Evolutionary conservation across 2,888 invertebrate genomes (phyloP), one percentile per base, ranked within the genome.

Genomic region (Dryobotodes eremita): DNA sequence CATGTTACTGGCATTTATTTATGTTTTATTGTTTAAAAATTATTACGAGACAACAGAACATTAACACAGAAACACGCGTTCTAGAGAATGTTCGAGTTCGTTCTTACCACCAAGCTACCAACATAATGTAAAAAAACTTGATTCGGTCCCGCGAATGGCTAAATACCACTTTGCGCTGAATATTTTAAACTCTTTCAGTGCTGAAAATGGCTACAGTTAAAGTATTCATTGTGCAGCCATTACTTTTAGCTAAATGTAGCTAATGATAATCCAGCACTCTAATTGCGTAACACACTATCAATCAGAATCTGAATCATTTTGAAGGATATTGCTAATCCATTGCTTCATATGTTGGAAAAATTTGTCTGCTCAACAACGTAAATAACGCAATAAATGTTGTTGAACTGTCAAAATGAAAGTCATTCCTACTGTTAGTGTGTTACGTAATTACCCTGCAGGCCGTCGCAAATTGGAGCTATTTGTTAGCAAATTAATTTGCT

Each of bases 21-120:
- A 85, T 79, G 87, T 79, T 80, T 82, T 85, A 83, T 83, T 88
- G 77, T 82, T 73, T 72, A 69, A 87, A 84, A 80, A 84, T 7
- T 83, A 78, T 85, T 84, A 78, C 73, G 50, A 84, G 55, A 75
- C 71, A 81, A 68, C 50, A 64, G 68, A 74, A 26, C 73, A 82
- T 77, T 81, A 74, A 85, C 68, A 83, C 65, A 74, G 59, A 85
- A 66, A 86, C 86, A 76, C 71, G 59, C 71, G 80, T 85, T 62
- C 61, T 69, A 64, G 36, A 75, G 84, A 86, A 86, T 57, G 50
- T 73, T 73, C 59, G 62, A 83, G 55, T 65, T 55, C n/a, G 69
- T 48, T 69, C n/a, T 64, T 11, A n/a, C 62, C 23, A 53, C 11
- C 15, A 31, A 61, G 70, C 36, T 68, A 62, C 71, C 57, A 70